These are phyloP conservation scores for Stenolophus ochropezus DNA, from an alignment of 2,888 invertebrate genomes.

Conservation along the genomic window DNA sequence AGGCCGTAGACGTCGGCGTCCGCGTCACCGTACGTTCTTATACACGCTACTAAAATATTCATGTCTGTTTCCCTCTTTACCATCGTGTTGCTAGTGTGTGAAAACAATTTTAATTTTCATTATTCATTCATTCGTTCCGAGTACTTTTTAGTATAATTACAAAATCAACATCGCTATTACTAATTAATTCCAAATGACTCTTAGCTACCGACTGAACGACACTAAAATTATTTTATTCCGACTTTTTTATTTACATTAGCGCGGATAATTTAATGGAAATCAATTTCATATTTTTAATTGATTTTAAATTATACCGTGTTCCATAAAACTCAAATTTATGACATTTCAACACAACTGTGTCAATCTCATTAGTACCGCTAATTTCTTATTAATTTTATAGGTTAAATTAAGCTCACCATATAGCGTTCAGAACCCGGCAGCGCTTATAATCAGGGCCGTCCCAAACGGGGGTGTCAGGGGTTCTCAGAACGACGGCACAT, in stretches of 20 bases:
- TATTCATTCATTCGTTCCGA: conserved; percentile 40
- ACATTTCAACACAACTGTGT: not conserved
- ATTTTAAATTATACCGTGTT: not conserved
- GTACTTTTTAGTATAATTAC: conserved; percentile 47
- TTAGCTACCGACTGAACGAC: not conserved
- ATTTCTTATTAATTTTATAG: conserved; percentile 4
- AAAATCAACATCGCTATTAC: conserved; percentile 45
- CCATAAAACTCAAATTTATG: not conserved
- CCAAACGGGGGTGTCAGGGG: no score
- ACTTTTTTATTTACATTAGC: not conserved
- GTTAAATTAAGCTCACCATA: no score
- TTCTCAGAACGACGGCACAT: no score
- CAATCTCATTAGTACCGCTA: not conserved
- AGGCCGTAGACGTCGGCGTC: no score
- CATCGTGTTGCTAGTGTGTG: conserved; percentile 24
- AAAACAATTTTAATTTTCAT: conserved; percentile 43
- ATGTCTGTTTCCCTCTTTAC: conserved; percentile 7
- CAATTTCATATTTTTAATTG: conserved; percentile 25
- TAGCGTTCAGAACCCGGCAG: no score
- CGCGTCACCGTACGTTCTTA: conserved; percentile 8
- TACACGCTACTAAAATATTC: conserved; percentile 28
- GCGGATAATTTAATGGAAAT: not conserved
- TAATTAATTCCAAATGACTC: conserved; percentile 41
- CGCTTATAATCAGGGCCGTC: no score
- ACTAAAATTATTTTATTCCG: conserved; percentile 1